phyloP scores from a whole-genome alignment of 2,888 invertebrate species.

The Copidosoma aretas region DNA sequence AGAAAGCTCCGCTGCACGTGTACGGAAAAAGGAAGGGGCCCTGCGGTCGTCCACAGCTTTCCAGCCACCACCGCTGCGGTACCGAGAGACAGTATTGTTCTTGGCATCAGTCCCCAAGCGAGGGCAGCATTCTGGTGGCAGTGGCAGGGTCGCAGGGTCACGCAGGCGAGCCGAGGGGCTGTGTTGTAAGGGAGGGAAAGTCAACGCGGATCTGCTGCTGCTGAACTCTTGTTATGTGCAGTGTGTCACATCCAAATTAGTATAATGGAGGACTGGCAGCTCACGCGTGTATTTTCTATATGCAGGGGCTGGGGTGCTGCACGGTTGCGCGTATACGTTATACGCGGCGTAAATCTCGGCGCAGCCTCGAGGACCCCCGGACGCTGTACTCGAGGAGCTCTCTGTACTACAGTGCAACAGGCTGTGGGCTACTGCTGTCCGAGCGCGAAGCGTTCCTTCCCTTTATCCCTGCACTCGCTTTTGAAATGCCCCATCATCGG shows the following conservation, averaged over 20 bases:
- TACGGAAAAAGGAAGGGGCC: no score
- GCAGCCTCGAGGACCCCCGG: slow-evolving; percentile 44
- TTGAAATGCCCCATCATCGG: no score
- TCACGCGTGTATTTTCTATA: no score
- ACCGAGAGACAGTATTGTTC: neutral
- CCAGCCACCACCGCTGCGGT: no score
- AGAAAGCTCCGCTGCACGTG: no score
- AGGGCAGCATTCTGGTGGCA: neutral
- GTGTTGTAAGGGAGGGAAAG: slow-evolving; percentile 16
- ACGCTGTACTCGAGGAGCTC: slow-evolving; percentile 44
- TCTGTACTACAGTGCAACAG: no score
- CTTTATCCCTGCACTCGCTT: no score
- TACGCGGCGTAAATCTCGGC: slow-evolving; percentile 59
- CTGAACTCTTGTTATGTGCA: slow-evolving; percentile 45
- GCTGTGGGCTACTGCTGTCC: no score
- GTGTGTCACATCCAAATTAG: slow-evolving; percentile 52
- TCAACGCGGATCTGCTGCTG: slow-evolving; percentile 43
- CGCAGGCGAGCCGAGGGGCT: slow-evolving; percentile 3
- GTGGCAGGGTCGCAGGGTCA: neutral
- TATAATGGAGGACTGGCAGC: slow-evolving; percentile 57
- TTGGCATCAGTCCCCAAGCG: neutral
- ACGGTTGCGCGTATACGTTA: slow-evolving; percentile 51
- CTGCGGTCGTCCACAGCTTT: no score
- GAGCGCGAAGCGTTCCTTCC: no score
- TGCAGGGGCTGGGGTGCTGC: slow-evolving; percentile 40